These are phyloP conservation scores for Heteronetta atricapilla DNA, from an alignment of 2,113 vertebrate species.

Conservation along the genomic window DNA sequence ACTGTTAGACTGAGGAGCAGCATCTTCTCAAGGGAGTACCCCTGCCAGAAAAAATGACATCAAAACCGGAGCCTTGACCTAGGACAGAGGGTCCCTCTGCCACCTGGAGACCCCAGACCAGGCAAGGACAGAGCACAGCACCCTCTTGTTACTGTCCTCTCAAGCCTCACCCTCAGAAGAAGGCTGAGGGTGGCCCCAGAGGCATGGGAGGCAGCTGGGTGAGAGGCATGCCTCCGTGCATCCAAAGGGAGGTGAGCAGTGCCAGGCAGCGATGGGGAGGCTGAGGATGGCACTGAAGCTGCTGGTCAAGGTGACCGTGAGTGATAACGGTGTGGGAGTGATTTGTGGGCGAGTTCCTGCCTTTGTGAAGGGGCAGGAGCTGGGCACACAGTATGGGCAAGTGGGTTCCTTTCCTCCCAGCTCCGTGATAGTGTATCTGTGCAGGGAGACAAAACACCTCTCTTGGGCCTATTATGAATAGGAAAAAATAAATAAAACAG, in stretches of 20 bases:
- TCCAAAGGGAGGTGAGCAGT: neutral
- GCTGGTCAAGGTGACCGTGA: neutral
- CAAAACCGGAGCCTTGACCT: neutral
- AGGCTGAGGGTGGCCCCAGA: neutral
- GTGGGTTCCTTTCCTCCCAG: neutral
- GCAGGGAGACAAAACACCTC: neutral
- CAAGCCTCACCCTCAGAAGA: neutral
- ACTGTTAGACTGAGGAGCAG: neutral
- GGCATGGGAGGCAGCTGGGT: neutral
- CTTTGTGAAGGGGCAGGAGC: neutral
- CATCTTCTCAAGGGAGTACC: neutral
- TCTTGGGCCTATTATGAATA: neutral
- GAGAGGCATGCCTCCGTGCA: rapidly evolving
- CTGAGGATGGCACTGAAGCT: neutral
- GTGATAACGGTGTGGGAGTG: neutral
- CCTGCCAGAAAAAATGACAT: neutral
- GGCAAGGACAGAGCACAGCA: neutral
- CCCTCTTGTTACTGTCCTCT: neutral
- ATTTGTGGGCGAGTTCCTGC: neutral
- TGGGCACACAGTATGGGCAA: neutral
- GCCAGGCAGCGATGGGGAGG: neutral
- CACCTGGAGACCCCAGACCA: neutral
- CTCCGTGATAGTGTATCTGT: neutral
- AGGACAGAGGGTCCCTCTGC: neutral
- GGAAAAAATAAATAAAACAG: neutral